phyloP scores from a whole-genome alignment of 2,888 invertebrate genomes.

The Bellardia bayeri region DNA sequence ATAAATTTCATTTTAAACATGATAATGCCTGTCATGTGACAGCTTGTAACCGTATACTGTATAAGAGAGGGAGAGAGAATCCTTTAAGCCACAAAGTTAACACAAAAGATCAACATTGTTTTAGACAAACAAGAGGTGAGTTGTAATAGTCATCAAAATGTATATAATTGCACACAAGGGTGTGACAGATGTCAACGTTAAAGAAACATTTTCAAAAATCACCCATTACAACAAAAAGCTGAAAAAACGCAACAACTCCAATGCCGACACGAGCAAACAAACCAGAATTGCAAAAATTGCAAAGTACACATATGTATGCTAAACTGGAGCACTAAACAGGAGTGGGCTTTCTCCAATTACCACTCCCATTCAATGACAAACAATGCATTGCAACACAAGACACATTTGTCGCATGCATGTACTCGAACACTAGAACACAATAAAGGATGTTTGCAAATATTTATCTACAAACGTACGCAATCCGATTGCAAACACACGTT shows the following conservation, averaged over 20 bases:
- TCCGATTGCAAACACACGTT: slow-evolving; percentile 67
- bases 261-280: slow-evolving; percentile 6
- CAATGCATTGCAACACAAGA: slow-evolving; percentile 56
- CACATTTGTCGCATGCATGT: slow-evolving; percentile 48
- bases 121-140: slow-evolving; percentile 67
- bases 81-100: slow-evolving; percentile 73
- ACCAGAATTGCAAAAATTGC: slow-evolving; percentile 64
- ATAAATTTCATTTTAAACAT: slow-evolving; percentile 70
- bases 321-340: slow-evolving; percentile 44
- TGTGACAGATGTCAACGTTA: slow-evolving; percentile 77
- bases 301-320: slow-evolving; percentile 54
- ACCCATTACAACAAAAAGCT: slow-evolving; percentile 46
- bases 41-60: slow-evolving; percentile 30
- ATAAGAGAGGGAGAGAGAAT: slow-evolving; percentile 31
- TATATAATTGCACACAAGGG: slow-evolving; percentile 77
- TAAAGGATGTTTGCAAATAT: slow-evolving; percentile 39
- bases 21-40: slow-evolving; percentile 62
- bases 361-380: slow-evolving; percentile 13
- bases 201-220: slow-evolving; percentile 75
- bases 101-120: slow-evolving; percentile 73
- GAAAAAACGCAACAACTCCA: slow-evolving; percentile 22
- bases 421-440: slow-evolving; percentile 14
- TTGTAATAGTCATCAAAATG: slow-evolving; percentile 75
- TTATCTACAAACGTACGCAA: slow-evolving; percentile 65
- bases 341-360: background rate